Conservation (phyloP, 2,888 invertebrate genomes). For the Branchinecta sandiegonensis region DNA sequence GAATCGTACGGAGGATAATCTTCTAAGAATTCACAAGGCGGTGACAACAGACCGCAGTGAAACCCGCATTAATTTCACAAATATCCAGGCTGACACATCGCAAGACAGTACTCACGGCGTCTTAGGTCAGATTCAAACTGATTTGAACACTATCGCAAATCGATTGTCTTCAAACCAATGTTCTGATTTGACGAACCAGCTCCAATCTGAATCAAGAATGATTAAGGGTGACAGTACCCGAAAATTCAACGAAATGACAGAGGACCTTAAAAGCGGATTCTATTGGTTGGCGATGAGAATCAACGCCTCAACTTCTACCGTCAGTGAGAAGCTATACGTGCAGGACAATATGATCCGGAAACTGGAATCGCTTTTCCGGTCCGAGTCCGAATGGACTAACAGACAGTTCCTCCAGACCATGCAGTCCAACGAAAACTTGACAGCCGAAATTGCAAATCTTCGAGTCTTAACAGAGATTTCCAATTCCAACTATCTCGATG, state of each 20-base stretch:
- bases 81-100: slow-evolving; percentile 1
- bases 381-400: slow-evolving; percentile 12
- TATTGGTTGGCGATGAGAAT: not conserved
- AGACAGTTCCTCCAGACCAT: not conserved
- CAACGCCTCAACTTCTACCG: not conserved
- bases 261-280: slow-evolving; percentile 1
- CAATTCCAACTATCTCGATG: not conserved
- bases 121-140: not conserved
- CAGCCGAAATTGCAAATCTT: not conserved
- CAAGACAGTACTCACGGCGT: not conserved
- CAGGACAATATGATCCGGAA: not conserved
- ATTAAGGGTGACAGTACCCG: slow-evolving; percentile 14
- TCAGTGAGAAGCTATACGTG: not conserved
- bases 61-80: not conserved
- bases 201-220: slow-evolving; percentile 4
- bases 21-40: not conserved
- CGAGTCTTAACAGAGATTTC: not conserved
- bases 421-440: slow-evolving; percentile 14
- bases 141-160: not conserved
- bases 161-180: not conserved
- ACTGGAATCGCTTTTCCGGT: not conserved
- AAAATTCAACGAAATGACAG: slow-evolving; percentile 11
- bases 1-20: not conserved
- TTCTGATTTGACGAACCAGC: not conserved
- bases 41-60: not conserved